Evolutionary conservation across 64 coral and sea anemone genomes (phyloP), one percentile per base, ranked within the genome.

Genomic region (Pocillopora verrucosa): DNA sequence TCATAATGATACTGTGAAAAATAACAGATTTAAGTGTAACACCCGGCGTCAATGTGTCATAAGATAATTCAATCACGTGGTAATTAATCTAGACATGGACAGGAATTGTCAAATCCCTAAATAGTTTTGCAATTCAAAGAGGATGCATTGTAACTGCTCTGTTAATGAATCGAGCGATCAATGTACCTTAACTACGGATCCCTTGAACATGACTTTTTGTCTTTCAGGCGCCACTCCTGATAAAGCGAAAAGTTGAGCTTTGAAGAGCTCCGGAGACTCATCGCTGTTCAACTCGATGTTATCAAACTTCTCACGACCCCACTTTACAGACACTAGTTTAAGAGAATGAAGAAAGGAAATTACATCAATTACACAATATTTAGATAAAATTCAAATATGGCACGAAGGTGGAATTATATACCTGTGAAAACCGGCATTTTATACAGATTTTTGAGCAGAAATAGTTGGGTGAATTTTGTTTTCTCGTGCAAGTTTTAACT

Each of bases 121-220:
- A 51, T 51, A 51, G 41, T 7, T 51, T 30, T 30, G 30, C 30
- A 30, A 30, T 30, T 51, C 41, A 7, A 51, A 7, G 41, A 51
- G 3, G 41, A 51, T 51, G 41, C 20, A 70, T 24, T n/a, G 67
- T 70, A 70, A 70, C 3, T 70, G 5, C 0, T 77, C 16, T 22
- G 56, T 77, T 10, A 36, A 7, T 24, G 38, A 19, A 51, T 38
- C 68, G 16, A 72, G n/a, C 25, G 19, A 58, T 61, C 75, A 41
- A 58, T 59, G 13, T 74, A 99, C 97, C 97, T 99, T 95, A 59
- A 99, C 57, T 77, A 93, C 91, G 41, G 93, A 77, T 89, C 97
- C 97, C 73, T 99, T 99, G 16, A 95, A 69, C 97, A 99, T 99
- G 41, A 99, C 91, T 67, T 99, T 99, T 82, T 99, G 97, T 59